Percentiles rank a stretch among this genome's conserved stretches.
Evolutionary conservation across 2,888 invertebrate genomes (phyloP).

Genomic region (Periphyllus acericola): DNA sequence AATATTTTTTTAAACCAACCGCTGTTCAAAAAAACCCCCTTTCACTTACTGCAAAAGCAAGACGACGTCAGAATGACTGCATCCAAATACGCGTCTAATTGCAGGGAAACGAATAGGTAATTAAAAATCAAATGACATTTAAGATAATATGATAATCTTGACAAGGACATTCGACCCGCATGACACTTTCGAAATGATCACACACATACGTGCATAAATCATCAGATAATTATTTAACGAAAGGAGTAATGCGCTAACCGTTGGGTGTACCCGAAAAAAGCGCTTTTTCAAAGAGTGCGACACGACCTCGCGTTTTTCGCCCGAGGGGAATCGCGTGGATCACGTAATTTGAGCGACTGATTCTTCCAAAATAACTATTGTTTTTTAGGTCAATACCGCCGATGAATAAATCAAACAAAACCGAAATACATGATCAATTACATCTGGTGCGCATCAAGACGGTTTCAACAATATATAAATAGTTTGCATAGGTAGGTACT

Average conservation of each 20-base stretch:
- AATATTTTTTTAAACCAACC: neutral
- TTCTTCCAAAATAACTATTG: constrained; percentile 18
- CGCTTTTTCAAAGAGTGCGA: neutral
- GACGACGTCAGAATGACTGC: neutral
- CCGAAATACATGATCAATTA: neutral
- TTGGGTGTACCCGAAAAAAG: neutral
- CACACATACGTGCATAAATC: constrained; percentile 5
- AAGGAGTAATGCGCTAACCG: neutral
- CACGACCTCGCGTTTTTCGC: constrained; percentile 8
- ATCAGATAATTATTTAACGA: constrained; percentile 31
- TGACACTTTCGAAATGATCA: constrained; percentile 15
- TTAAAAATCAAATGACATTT: constrained; percentile 51
- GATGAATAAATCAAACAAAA: neutral
- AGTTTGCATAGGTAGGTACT: neutral
- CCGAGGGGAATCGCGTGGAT: neutral
- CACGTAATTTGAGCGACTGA: constrained; percentile 4
- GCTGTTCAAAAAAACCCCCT: constrained; percentile 29
- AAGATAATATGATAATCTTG: constrained; percentile 40
- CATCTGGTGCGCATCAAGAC: neutral
- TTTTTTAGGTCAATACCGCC: constrained; percentile 20
- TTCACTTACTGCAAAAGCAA: constrained; percentile 2
- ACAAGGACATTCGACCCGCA: constrained; percentile 51
- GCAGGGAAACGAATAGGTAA: constrained; percentile 36
- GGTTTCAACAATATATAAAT: neutral
- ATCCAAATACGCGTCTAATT: constrained; percentile 1